A percentile compares a stretch with the other conserved stretches of the same genome.
phyloP scores from a whole-genome alignment of 2,113 vertebrate species.

The Lycocorax pyrrhopterus region DNA sequence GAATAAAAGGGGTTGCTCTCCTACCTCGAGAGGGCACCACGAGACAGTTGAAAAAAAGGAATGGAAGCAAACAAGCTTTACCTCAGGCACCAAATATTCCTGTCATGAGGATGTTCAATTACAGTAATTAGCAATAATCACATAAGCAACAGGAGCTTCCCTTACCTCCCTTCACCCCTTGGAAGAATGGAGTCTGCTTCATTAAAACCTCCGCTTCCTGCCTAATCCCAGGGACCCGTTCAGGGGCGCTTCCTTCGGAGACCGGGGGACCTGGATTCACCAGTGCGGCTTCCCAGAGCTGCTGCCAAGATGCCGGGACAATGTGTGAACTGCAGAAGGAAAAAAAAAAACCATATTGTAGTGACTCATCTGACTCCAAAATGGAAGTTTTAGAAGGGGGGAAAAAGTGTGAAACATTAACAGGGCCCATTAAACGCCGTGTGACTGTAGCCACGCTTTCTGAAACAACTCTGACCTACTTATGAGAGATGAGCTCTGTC shows the following conservation, averaged over 20 bases:
- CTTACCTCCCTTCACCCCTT: constrained; percentile 31
- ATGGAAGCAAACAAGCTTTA: background rate
- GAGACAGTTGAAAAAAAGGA: constrained; percentile 1
- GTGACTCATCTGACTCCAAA: background rate
- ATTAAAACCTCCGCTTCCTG: constrained; percentile 29
- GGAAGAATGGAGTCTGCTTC: background rate
- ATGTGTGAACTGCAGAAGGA: background rate
- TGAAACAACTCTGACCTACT: background rate
- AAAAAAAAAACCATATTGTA: background rate
- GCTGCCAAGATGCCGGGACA: background rate
- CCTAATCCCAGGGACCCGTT: background rate
- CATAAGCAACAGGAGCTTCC: constrained; percentile 37
- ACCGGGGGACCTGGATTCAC: background rate
- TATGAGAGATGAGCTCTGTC: background rate
- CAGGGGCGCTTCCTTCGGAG: background rate
- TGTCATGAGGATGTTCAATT: constrained; percentile 20
- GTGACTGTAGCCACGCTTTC: background rate
- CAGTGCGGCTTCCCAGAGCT: background rate
- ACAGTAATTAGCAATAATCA: constrained; percentile 58
- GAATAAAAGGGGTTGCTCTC: background rate
- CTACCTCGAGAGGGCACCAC: constrained; percentile 60
- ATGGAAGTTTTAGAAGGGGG: background rate
- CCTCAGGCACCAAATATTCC: constrained; percentile 29
- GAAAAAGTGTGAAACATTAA: background rate
- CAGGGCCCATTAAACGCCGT: background rate